phyloP scores from a whole-genome alignment of 1,140 invertebrate species.

The Drosophila ficusphila region DNA sequence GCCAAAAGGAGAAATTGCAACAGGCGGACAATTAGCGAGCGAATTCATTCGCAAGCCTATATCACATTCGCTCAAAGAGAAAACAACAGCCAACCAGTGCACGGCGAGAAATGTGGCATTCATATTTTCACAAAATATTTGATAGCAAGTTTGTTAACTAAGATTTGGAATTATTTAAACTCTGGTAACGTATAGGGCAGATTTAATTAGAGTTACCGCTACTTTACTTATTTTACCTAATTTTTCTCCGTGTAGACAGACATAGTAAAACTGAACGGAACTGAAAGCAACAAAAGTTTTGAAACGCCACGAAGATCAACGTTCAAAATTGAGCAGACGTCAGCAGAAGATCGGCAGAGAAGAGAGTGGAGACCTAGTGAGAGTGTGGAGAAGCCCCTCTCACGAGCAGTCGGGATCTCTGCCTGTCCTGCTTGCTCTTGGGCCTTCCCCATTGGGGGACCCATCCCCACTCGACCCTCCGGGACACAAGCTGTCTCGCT shows the following conservation, averaged over 20 bases:
- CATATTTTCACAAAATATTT: not conserved
- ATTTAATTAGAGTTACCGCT: too few species aligned
- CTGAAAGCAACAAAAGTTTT: slow-evolving; percentile 18
- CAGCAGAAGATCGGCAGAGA: slow-evolving; percentile 21
- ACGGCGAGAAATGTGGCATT: not conserved
- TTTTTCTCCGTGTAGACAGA: slow-evolving; percentile 1
- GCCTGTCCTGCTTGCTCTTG: slow-evolving; percentile 35
- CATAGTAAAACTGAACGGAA: slow-evolving; percentile 5
- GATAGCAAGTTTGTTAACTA: too few species aligned
- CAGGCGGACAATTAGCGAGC: slow-evolving; percentile 47
- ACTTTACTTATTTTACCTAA: too few species aligned
- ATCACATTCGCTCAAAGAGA: slow-evolving; percentile 25
- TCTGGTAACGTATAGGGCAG: too few species aligned
- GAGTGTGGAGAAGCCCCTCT: slow-evolving; percentile 19
- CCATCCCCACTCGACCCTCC: slow-evolving; percentile 10
- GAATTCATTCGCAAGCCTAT: slow-evolving; percentile 32
- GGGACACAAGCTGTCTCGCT: slow-evolving; percentile 51
- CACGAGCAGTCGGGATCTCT: slow-evolving; percentile 2
- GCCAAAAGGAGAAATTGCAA: slow-evolving; percentile 42
- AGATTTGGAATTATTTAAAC: too few species aligned
- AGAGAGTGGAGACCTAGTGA: slow-evolving; percentile 6
- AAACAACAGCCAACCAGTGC: not conserved
- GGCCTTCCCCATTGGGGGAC: not conserved
- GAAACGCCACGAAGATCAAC: slow-evolving; percentile 33
- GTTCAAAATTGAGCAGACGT: slow-evolving; percentile 35